Percentiles rank a stretch among this genome's conserved stretches.
These are phyloP conservation scores for Unio pictorum DNA, from an alignment of 2,888 invertebrate species.

Conservation along the genomic window DNA sequence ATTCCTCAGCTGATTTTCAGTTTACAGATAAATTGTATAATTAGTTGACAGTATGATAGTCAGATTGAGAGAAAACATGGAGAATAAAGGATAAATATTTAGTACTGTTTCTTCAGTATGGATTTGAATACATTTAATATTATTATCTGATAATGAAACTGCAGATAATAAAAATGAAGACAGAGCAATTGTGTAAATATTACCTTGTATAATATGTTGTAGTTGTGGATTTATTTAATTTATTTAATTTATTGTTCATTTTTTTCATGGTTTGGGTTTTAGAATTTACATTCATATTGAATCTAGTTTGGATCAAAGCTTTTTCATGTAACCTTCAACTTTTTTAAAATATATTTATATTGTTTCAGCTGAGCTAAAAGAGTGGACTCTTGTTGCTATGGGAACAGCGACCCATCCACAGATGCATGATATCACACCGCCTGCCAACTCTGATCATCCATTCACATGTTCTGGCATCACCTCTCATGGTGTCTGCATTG, in stretches of 20 bases:
- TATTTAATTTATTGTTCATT: no score
- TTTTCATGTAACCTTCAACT: constrained; percentile 2
- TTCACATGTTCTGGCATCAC: constrained; percentile 58
- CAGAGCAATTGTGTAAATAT: no score
- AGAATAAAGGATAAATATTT: constrained; percentile 2
- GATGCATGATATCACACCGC: constrained; percentile 45
- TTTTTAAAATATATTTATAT: not conserved
- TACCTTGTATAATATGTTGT: no score
- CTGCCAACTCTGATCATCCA: constrained; percentile 34
- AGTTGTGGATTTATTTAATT: not conserved
- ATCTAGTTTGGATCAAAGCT: not conserved
- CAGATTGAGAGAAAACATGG: constrained; percentile 7
- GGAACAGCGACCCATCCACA: constrained; percentile 58
- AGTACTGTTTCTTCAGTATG: not conserved
- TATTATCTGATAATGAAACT: not conserved
- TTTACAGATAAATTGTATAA: no score
- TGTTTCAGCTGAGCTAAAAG: constrained; percentile 60
- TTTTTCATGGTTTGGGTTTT: not conserved
- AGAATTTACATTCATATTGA: not conserved
- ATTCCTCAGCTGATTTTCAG: no score
- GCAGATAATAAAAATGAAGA: no score
- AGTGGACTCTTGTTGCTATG: constrained; percentile 62
- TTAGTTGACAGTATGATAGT: no score
- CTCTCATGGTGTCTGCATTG: constrained; percentile 60
- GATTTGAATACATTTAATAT: not conserved